Conservation (phyloP, 1,140 invertebrate species). For the Drosophila nasuta region DNA sequence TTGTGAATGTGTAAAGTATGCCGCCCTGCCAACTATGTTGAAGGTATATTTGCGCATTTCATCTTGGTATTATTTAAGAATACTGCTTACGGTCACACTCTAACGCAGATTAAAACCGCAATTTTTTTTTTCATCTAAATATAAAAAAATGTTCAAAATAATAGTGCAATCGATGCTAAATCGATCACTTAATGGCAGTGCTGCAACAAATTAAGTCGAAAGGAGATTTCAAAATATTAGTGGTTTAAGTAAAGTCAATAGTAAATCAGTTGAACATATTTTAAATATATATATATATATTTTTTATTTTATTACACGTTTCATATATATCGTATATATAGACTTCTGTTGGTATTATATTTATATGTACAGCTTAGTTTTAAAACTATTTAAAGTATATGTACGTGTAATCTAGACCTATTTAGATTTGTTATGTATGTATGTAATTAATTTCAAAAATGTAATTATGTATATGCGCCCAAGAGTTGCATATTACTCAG, state of each 20-base stretch:
- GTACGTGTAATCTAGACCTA: slow-evolving; percentile 65
- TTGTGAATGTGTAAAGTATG: too few species aligned
- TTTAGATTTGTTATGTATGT: slow-evolving; percentile 65
- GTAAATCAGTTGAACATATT: slow-evolving; percentile 55
- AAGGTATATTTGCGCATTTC: too few species aligned
- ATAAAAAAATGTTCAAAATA: too few species aligned
- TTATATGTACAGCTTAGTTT: slow-evolving; percentile 73
- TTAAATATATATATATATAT: slow-evolving; percentile 76
- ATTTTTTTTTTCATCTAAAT: too few species aligned
- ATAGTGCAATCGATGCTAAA: neutral
- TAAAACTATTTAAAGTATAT: slow-evolving; percentile 69
- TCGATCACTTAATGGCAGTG: neutral
- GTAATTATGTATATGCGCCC: slow-evolving; percentile 56
- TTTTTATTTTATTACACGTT: slow-evolving; percentile 78
- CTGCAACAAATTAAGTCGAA: too few species aligned
- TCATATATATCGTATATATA: slow-evolving; percentile 78
- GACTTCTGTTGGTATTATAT: slow-evolving; percentile 65
- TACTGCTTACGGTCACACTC: too few species aligned
- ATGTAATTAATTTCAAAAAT: slow-evolving; percentile 73
- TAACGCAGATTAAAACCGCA: too few species aligned
- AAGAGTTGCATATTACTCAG: slow-evolving; percentile 42
- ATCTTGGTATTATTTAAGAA: too few species aligned
- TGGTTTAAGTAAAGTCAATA: neutral
- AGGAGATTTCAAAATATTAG: neutral
- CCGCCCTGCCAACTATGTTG: too few species aligned